Base-by-base conservation (phyloP, 1,140 invertebrate species). In the Saccostrea glomerata region DNA sequence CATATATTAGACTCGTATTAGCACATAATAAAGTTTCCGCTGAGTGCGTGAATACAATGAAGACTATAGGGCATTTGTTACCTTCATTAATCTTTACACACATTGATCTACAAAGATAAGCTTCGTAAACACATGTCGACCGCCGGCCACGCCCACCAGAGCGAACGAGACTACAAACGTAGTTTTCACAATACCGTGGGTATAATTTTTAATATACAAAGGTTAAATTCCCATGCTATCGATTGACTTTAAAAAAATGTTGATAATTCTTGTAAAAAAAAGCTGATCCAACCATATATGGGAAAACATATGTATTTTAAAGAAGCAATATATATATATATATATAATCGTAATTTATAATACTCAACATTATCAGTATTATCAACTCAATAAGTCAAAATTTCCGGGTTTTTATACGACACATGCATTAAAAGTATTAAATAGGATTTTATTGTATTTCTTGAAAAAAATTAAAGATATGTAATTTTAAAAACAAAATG, bases 121-220 rank as follows among this genome's bases (percentile, higher is more conserved):
- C 70, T 77, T 77, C 70, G 25, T 77, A 77, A 77, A 77, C 70
- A 77, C 70, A 77, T 77, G 70, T 77, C 70, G 70, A 77, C 70
- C 11, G 4, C 2, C 13, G 23, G 70, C 70, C 70, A 30, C 70
- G 70, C 70, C 70, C 70, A 77, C 70, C 23, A 20, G 1, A 77
- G 70, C 58, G 58, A 25, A 66, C 5, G 30, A 77, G 4, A 30
- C 70, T 77, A 30, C 23, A 36, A 9, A 11, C 70, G 25, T 13
- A 25, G 25, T 25, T 77, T 77, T 77, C 25, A 77, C 25, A 77
- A 77, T 25, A 77, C 70, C 7, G 1, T 4, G 70, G 7, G 30
- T 36, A 77, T 40, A 77, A 40, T 30, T 77, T 77, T 77, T 77
- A 23, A 77, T 77, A 77, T 36, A 77, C 70, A 77, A 25, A 36